Conservation (phyloP, 2,113 vertebrate species). For the Lipotes vexillifer region DNA sequence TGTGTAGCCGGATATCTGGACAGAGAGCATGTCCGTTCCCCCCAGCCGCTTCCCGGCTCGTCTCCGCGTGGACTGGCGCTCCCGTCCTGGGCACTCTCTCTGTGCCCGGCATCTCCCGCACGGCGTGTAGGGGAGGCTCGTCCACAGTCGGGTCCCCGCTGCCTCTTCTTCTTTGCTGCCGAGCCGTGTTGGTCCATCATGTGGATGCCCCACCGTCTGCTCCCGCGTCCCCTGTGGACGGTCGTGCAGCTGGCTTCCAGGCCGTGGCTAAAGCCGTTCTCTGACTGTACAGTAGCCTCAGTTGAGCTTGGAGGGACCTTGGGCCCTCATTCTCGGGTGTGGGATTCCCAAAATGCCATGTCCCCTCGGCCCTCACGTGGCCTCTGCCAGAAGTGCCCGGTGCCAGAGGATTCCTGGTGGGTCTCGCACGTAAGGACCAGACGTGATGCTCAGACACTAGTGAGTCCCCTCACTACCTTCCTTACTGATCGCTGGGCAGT, state of each 20-base stretch:
- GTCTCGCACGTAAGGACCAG: background rate
- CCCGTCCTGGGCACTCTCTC: fast-evolving
- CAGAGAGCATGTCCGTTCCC: fast-evolving
- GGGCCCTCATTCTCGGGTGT: background rate
- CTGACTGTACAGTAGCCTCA: background rate
- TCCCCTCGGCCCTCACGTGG: fast-evolving
- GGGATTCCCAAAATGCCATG: too few relatives aligned
- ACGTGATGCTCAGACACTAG: background rate
- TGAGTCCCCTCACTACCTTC: background rate
- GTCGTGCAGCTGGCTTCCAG: fast-evolving
- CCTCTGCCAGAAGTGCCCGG: background rate
- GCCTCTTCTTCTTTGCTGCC: background rate
- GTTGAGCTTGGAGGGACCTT: background rate
- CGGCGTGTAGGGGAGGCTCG: fast-evolving
- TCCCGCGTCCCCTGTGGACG: fast-evolving
- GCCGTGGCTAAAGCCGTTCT: too few relatives aligned
- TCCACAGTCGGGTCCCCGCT: fast-evolving
- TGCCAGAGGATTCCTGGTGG: fast-evolving
- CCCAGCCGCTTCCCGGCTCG: background rate
- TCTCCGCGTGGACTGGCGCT: fast-evolving
- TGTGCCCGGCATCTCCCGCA: fast-evolving
- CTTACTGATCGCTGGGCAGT: fast-evolving
- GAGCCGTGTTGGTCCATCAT: fast-evolving
- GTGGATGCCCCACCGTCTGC: fast-evolving
- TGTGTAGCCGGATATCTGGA: fast-evolving